phyloP scores from a whole-genome alignment of 2,113 vertebrate genomes.

The Siniperca knerii region DNA sequence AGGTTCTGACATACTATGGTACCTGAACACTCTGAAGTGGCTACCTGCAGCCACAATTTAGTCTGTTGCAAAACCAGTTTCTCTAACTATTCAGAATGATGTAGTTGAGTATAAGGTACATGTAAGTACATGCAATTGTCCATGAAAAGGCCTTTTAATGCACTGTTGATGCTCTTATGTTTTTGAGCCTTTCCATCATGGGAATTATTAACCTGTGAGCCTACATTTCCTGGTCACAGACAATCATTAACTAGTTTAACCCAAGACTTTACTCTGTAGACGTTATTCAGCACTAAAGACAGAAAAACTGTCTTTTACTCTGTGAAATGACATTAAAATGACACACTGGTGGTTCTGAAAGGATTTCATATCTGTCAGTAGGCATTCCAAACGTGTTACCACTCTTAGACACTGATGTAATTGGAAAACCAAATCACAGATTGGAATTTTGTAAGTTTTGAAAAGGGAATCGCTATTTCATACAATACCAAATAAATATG shows the following conservation, averaged over 20 bases:
- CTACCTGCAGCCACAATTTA: too few species aligned
- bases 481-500: background rate
- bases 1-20: background rate
- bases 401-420: too few species aligned
- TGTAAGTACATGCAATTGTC: background rate
- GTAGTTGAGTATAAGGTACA: too few species aligned
- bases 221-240: slow-evolving; percentile 55
- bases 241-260: slow-evolving; percentile 69
- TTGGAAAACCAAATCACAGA: background rate
- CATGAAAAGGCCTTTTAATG: too few species aligned
- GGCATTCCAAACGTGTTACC: background rate
- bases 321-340: background rate
- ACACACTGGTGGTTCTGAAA: background rate
- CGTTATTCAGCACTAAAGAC: background rate
- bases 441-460: background rate
- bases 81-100: background rate
- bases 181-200: background rate
- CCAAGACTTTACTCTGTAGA: background rate
- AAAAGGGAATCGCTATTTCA: too few species aligned
- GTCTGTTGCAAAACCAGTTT: background rate
- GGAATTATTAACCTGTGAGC: slow-evolving; percentile 69
- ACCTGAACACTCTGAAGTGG: too few species aligned
- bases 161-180: background rate
- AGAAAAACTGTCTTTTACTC: background rate
- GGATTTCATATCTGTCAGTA: too few species aligned